Evolutionary conservation across 1,140 invertebrate species (phyloP).

Genomic region (Atta cephalotes): DNA sequence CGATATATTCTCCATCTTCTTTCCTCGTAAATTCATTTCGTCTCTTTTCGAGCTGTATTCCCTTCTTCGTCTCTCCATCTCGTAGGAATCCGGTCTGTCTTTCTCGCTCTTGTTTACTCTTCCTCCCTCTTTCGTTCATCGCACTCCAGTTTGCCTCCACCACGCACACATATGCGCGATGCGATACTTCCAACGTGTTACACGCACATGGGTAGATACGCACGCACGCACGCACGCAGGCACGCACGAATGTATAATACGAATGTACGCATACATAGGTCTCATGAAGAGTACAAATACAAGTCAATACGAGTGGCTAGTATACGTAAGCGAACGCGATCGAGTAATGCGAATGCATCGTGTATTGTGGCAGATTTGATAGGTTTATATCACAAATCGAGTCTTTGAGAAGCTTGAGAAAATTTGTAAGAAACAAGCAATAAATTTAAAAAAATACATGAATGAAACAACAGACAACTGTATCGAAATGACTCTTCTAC

Average conservation of each 20-base stretch:
- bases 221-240: slow-evolving; percentile 1
- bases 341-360: slow-evolving; percentile 23
- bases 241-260: not conserved
- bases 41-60: slow-evolving; percentile 35
- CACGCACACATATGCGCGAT: slow-evolving; percentile 22
- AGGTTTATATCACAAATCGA: slow-evolving; percentile 18
- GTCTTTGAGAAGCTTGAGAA: slow-evolving; percentile 21
- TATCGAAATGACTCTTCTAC: not conserved
- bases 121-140: slow-evolving; percentile 47
- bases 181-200: slow-evolving; percentile 23
- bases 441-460: slow-evolving; percentile 1
- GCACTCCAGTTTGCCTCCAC: slow-evolving; percentile 54
- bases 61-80: slow-evolving; percentile 45
- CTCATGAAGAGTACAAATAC: slow-evolving; percentile 47
- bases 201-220: not conserved
- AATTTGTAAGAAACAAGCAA: not conserved
- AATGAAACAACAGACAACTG: not conserved
- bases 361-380: slow-evolving; percentile 45
- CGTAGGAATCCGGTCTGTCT: slow-evolving; percentile 44
- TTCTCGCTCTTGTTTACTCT: slow-evolving; percentile 57
- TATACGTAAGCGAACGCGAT: slow-evolving; percentile 34
- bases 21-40: slow-evolving; percentile 33
- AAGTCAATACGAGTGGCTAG: slow-evolving; percentile 53
- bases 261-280: not conserved
- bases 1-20: slow-evolving; percentile 17